These are phyloP conservation scores for Paramisgurnus dabryanus DNA, from an alignment of 2,113 vertebrate species.

Conservation along the genomic window DNA sequence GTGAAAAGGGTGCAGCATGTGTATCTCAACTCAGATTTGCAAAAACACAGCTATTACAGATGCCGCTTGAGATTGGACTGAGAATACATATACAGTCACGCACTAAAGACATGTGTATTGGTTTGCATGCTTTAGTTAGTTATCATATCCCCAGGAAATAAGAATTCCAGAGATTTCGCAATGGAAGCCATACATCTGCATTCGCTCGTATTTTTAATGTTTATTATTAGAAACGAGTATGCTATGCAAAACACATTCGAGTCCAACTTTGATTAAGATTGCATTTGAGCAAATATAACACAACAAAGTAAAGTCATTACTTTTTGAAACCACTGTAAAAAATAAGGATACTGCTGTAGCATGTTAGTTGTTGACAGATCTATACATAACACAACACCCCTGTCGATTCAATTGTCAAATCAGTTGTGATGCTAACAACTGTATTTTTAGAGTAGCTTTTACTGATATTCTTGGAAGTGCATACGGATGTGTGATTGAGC, in stretches of 20 bases:
- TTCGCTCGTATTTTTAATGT: background rate
- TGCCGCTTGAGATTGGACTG: background rate
- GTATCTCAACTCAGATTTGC: background rate
- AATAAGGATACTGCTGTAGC: background rate
- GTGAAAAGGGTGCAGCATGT: background rate
- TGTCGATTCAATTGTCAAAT: background rate
- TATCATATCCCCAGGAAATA: constrained; percentile 3
- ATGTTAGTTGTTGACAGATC: background rate
- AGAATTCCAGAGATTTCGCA: constrained; percentile 5
- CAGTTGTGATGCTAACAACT: background rate
- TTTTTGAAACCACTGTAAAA: background rate
- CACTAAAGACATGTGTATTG: background rate
- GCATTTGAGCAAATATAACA: background rate
- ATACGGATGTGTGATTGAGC: background rate
- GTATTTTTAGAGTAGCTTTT: background rate
- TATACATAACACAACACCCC: background rate
- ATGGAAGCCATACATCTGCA: background rate
- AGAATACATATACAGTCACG: background rate
- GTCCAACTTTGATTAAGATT: background rate
- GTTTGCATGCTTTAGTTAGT: background rate
- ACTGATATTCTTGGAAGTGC: too few relatives aligned
- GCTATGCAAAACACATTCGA: background rate
- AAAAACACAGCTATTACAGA: background rate
- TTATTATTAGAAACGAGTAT: background rate
- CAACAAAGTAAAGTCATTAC: background rate